Conservation (phyloP, 2,113 vertebrate species). For the Seriola rivoliana region DNA sequence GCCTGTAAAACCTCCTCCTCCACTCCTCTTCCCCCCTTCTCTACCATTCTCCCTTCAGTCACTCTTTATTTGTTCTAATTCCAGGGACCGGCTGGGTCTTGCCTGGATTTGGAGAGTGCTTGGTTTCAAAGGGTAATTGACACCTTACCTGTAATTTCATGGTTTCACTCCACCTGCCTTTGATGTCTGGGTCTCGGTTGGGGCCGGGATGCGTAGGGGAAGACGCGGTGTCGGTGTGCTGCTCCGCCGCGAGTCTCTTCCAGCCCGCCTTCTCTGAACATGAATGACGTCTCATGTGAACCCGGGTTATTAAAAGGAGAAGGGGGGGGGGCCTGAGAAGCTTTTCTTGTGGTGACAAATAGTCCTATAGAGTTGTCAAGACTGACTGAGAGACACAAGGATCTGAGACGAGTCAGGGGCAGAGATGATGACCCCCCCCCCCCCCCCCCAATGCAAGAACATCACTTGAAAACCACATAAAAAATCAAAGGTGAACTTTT, state of each 20-base stretch:
- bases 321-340: constrained; percentile 8
- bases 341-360: constrained; percentile 73
- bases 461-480: constrained; percentile 42
- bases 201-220: constrained; percentile 69
- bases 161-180: constrained; percentile 89
- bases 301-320: constrained; percentile 62
- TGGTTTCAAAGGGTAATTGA: constrained; percentile 90
- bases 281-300: constrained; percentile 70
- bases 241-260: constrained; percentile 59
- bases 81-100: constrained; percentile 87
- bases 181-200: constrained; percentile 84
- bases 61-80: constrained; percentile 85
- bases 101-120: constrained; percentile 86
- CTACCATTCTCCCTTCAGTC: constrained; percentile 69
- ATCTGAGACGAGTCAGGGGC: constrained; percentile 55
- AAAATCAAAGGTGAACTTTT: constrained; percentile 19
- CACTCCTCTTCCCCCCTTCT: constrained; percentile 49
- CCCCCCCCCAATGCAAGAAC: constrained; percentile 13
- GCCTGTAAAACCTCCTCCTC: constrained; percentile 77
- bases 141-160: constrained; percentile 90
- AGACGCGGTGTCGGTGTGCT: constrained; percentile 58
- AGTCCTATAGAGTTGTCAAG: constrained; percentile 47
- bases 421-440: constrained; percentile 14
- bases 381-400: constrained; percentile 37
- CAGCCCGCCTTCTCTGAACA: constrained; percentile 54